Base-by-base conservation (phyloP, 2,888 invertebrate species). In the Microplitis deprimator region DNA sequence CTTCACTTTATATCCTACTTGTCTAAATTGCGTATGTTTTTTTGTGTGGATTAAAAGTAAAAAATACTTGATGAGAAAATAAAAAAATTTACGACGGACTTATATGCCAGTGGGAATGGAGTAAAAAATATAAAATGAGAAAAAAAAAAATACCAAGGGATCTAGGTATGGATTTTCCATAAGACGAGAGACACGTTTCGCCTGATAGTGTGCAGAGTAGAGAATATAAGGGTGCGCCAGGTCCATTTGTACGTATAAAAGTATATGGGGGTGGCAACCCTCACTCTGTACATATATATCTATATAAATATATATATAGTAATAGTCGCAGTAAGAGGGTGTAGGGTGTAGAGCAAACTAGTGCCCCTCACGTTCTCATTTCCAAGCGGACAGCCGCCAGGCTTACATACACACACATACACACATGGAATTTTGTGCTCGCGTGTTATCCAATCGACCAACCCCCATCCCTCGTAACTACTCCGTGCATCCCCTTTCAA, bases 121-220 rank as follows among this genome's bases (percentile, higher is more conserved):
- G 39, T 17, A 59, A 40, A 13, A 13, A 38, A 13, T 41, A 39
- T 39, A 73, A 64, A 72, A 65, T 75, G 39, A 59, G 17, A 29
- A 40, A 17, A 75, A 65, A 71, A 17, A 65, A 68, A 68, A 68
- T 78, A 77, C 80, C 81, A 50, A 83, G 65, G 68, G 81, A 82
- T 83, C 83, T 84, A 81, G 82, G 85, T 88, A 88, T 87, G 86
- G 87, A 88, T 88, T 88, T 88, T 85, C 87, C 87, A 88, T 88
- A 87, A 87, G 87, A 88, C 86, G 87, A 86, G 87, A 86, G 82
- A 67, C 64, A 38, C 83, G 82, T 83, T 83, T 87, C 29, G 88
- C 85, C 86, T 84, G 86, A 82, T 85, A 85, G 85, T 85, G 75
- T 50, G 50, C 50, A 8, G 50, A 29, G 20, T 71, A 65, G 69